A percentile compares a stretch with the other conserved stretches of the same genome.
These are phyloP conservation scores for Drosophila fuyamai DNA, from an alignment of 1,140 invertebrate species.

Conservation along the genomic window DNA sequence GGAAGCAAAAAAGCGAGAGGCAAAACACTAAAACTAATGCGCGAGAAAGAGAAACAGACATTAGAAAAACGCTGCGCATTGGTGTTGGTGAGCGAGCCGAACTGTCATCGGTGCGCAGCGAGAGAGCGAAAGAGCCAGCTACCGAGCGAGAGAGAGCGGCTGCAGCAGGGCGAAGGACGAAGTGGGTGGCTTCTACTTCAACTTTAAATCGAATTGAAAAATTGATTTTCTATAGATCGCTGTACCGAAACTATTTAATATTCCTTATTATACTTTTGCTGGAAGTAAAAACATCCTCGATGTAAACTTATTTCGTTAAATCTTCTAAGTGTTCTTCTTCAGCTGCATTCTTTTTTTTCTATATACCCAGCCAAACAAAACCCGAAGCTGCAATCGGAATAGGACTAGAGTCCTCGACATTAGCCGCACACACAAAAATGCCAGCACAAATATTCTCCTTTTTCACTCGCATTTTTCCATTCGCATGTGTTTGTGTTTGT, in stretches of 20 bases:
- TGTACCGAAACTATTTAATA: no score
- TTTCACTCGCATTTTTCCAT: slow-evolving; percentile 20
- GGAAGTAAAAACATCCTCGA: no score
- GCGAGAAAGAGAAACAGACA: slow-evolving; percentile 83
- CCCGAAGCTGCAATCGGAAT: not conserved
- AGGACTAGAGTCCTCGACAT: slow-evolving; percentile 13
- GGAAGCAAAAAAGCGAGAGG: slow-evolving; percentile 83
- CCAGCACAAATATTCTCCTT: slow-evolving; percentile 32
- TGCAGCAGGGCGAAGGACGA: slow-evolving; percentile 40
- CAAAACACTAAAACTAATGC: slow-evolving; percentile 84
- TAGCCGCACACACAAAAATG: slow-evolving; percentile 36
- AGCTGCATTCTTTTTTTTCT: not conserved
- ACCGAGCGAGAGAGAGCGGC: slow-evolving; percentile 15
- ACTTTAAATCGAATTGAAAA: slow-evolving; percentile 1
- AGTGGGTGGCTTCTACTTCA: slow-evolving; percentile 14
- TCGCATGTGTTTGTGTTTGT: not conserved
- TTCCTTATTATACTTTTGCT: not conserved
- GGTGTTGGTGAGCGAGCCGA: slow-evolving; percentile 54
- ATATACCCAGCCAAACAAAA: slow-evolving; percentile 4
- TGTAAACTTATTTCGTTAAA: not conserved
- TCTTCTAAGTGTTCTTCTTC: not conserved
- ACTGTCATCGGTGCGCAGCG: slow-evolving; percentile 61
- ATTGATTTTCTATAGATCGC: slow-evolving; percentile 8
- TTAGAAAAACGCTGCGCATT: slow-evolving; percentile 67
- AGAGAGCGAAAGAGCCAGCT: slow-evolving; percentile 37